Percentiles rank a stretch among this genome's conserved stretches.
phyloP scores from a whole-genome alignment of 2,888 invertebrate genomes.

The Xylota sylvarum region DNA sequence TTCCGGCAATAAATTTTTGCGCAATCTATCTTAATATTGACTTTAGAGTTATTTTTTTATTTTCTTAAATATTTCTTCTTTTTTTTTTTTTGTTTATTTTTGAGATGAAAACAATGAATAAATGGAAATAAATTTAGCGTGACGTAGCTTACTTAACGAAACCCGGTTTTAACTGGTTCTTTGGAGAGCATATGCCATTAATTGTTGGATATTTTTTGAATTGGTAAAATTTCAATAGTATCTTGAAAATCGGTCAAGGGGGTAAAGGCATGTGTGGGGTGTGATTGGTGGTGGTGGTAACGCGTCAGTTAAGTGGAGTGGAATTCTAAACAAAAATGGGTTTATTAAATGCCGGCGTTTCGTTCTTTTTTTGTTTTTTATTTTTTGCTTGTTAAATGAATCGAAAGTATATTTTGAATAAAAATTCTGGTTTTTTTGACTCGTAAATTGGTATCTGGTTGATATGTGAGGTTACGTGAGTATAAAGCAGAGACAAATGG shows the following conservation, averaged over 20 bases:
- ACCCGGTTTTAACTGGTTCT: conserved; percentile 36
- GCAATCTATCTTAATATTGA: not conserved
- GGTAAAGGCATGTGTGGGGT: conserved; percentile 1
- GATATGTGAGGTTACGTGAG: conserved; percentile 25
- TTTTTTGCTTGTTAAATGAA: not conserved
- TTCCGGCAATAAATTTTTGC: conserved; percentile 19
- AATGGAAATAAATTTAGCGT: conserved; percentile 17
- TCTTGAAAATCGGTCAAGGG: conserved; percentile 51
- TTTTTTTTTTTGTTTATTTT: not conserved
- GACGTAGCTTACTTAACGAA: conserved; percentile 21
- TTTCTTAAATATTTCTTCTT: not conserved
- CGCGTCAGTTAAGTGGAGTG: conserved; percentile 8
- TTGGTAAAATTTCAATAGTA: not conserved
- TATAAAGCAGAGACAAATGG: conserved; percentile 8
- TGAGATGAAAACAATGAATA: not conserved
- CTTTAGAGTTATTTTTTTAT: not conserved
- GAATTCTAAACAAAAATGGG: conserved; percentile 4
- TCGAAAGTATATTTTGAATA: not conserved
- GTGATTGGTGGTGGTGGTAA: not conserved
- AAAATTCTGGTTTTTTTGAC: conserved; percentile 10
- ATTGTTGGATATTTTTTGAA: conserved; percentile 32
- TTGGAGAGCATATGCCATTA: conserved; percentile 26
- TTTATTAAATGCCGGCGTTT: conserved; percentile 19
- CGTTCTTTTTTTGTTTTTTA: not conserved
- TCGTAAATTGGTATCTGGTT: not conserved